Conservation (phyloP, 2,888 invertebrate genomes). For the Eupithecia subumbrata region DNA sequence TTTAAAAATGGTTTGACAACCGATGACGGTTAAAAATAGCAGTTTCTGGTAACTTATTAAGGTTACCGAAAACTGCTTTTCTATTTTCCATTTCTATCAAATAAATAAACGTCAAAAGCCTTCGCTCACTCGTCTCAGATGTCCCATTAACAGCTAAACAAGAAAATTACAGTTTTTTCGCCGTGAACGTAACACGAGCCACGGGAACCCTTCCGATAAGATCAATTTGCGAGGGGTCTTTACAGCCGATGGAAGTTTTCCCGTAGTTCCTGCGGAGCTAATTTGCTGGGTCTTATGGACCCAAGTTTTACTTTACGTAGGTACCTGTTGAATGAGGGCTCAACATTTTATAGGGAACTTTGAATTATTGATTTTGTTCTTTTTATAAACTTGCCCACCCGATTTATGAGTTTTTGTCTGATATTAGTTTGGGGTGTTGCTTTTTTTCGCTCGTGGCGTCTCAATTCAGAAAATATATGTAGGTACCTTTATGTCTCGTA, state of each 20-base stretch:
- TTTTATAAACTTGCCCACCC: not conserved
- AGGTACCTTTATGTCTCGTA: not conserved
- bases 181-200: slow-evolving; percentile 40
- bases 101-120: slow-evolving; percentile 8
- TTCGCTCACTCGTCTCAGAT: not conserved
- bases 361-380: slow-evolving; percentile 14
- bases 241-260: slow-evolving; percentile 54
- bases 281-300: slow-evolving; percentile 51
- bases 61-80: too few species aligned
- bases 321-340: slow-evolving; percentile 51
- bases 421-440: not conserved
- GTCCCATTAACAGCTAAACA: slow-evolving; percentile 14
- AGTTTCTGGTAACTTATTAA: too few species aligned
- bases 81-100: not conserved
- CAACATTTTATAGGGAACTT: slow-evolving; percentile 28
- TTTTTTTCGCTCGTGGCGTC: not conserved
- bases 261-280: slow-evolving; percentile 59
- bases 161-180: slow-evolving; percentile 19
- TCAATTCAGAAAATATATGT: not conserved
- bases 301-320: slow-evolving; percentile 44
- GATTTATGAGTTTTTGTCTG: not conserved
- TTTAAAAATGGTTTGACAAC: too few species aligned
- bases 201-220: slow-evolving; percentile 61
- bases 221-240: slow-evolving; percentile 65
- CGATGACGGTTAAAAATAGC: too few species aligned